Conservation (phyloP, 2,797 vertebrate genomes). For the Emydoidea blandingii region DNA sequence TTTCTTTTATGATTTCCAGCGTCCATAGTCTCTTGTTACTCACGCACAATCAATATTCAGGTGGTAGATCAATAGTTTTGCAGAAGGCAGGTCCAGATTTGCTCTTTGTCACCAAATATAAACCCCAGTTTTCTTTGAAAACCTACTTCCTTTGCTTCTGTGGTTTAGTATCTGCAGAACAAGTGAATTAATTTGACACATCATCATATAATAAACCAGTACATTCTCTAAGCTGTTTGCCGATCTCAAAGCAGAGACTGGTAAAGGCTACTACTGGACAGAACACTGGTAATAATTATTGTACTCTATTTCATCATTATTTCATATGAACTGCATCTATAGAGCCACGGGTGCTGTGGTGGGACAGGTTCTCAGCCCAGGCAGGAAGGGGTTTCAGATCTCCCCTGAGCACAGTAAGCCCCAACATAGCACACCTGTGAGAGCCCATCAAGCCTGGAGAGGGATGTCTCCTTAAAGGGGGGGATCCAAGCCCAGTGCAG, state of each 20-base stretch:
- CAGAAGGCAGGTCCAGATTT: conserved; percentile 3
- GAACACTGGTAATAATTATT: neutral
- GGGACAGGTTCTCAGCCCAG: neutral
- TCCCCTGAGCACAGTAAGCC: neutral
- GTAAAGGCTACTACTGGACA: neutral
- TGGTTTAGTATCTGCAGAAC: conserved; percentile 11
- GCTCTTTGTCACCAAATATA: conserved; percentile 49
- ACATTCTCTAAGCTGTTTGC: neutral
- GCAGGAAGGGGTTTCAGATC: neutral
- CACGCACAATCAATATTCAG: conserved; percentile 23
- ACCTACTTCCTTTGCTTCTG: neutral
- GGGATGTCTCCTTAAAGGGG: neutral
- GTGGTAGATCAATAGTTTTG: conserved; percentile 27
- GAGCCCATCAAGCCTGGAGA: neutral
- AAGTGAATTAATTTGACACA: neutral
- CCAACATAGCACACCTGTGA: neutral
- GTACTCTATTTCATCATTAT: neutral
- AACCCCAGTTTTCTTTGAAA: conserved; percentile 36
- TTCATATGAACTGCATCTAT: neutral
- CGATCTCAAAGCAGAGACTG: neutral
- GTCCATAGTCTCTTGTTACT: conserved; percentile 43
- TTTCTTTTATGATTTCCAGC: conserved; percentile 36
- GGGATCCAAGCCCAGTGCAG: neutral
- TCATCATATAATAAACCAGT: neutral
- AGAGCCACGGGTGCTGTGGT: neutral